These are phyloP conservation scores for Drosophila borealis DNA, from an alignment of 2,888 invertebrate genomes.

Conservation along the genomic window DNA sequence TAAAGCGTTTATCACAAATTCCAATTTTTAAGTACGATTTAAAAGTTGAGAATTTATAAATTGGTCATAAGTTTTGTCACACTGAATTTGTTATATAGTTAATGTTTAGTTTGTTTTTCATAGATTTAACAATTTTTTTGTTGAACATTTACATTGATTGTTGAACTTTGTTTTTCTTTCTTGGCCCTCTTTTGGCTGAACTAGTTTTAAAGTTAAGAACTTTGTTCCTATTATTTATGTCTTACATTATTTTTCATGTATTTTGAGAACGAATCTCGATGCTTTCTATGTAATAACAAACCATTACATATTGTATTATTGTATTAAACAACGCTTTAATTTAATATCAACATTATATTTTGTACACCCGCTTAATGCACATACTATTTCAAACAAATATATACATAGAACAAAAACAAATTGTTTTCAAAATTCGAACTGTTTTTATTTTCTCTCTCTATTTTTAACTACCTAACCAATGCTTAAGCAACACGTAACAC, in stretches of 20 bases:
- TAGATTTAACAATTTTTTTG: constrained; percentile 41
- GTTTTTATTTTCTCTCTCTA: constrained; percentile 1
- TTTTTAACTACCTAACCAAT: constrained; percentile 28
- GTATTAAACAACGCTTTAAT: constrained; percentile 58
- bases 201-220: constrained; percentile 52
- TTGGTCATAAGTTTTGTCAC: constrained; percentile 49
- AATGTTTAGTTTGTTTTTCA: constrained; percentile 40
- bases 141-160: constrained; percentile 56
- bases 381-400: constrained; percentile 46
- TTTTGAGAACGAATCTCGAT: constrained; percentile 70
- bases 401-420: constrained; percentile 17
- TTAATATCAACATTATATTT: constrained; percentile 50
- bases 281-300: constrained; percentile 56
- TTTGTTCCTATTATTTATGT: constrained; percentile 62
- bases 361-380: constrained; percentile 47
- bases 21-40: constrained; percentile 75
- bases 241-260: constrained; percentile 66
- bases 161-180: constrained; percentile 54
- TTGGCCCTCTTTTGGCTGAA: constrained; percentile 23
- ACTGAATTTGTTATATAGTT: constrained; percentile 57
- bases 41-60: constrained; percentile 75
- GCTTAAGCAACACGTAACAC: constrained; percentile 46
- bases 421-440: constrained; percentile 28
- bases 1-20: constrained; percentile 68
- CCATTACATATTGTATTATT: constrained; percentile 66